Evolutionary conservation across 2,113 vertebrate genomes (phyloP).

Genomic region (Guaruba guarouba): DNA sequence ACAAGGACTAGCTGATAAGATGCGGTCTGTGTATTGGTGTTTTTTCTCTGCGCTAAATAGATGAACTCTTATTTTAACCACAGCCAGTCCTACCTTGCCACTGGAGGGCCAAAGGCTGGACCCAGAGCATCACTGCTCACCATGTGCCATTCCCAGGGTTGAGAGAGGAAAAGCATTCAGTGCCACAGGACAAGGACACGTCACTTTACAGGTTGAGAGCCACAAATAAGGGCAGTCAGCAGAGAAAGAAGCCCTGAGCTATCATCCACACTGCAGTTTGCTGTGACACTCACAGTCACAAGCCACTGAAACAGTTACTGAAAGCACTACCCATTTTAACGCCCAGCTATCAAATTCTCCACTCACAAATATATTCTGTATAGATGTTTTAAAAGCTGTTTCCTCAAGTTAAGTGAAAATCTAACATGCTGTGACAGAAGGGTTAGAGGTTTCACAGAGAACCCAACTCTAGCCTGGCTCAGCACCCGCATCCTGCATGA

Average conservation of each 20-base stretch:
- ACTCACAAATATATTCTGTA: not conserved
- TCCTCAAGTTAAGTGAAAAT: not conserved
- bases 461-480: not conserved
- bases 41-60: not conserved
- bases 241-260: not conserved
- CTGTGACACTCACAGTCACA: not conserved
- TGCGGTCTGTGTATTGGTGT: not conserved
- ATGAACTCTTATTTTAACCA: not conserved
- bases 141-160: rapidly evolving
- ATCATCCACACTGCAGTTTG: not conserved
- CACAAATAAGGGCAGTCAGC: not conserved
- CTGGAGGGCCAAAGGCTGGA: not conserved
- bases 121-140: rapidly evolving
- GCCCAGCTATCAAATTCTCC: not conserved
- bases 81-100: rapidly evolving
- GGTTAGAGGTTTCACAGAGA: not conserved
- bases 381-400: not conserved
- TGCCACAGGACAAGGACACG: not conserved
- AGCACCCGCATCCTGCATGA: rapidly evolving
- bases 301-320: not conserved
- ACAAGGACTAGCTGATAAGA: not conserved
- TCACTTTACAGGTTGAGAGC: not conserved
- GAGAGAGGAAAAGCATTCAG: not conserved
- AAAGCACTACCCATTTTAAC: not conserved
- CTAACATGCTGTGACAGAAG: not conserved